These are phyloP conservation scores for Diprion similis DNA, from an alignment of 1,140 invertebrate species.

Conservation along the genomic window DNA sequence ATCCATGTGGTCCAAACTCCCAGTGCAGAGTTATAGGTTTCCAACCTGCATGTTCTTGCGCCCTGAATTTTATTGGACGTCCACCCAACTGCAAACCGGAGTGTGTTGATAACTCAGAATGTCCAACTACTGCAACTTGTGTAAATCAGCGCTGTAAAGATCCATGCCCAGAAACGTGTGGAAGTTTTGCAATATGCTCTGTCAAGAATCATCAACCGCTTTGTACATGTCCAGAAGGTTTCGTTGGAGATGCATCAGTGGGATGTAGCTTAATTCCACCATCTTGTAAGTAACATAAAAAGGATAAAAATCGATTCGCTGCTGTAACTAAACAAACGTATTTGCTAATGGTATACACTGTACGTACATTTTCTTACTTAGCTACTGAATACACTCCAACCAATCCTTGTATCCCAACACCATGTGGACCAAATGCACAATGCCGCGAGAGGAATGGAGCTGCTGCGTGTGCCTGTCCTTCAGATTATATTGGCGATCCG, in stretches of 20 bases:
- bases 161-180: constrained; percentile 81
- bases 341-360: constrained; percentile 21
- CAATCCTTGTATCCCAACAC: constrained; percentile 76
- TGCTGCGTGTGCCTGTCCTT: constrained; percentile 77
- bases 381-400: constrained; percentile 57
- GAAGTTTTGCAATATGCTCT: constrained; percentile 73
- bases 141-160: constrained; percentile 80
- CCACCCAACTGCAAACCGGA: constrained; percentile 83
- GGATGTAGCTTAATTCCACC: constrained; percentile 62
- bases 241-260: constrained; percentile 78
- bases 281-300: constrained; percentile 50
- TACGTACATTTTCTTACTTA: constrained; percentile 40
- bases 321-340: constrained; percentile 48
- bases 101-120: constrained; percentile 78
- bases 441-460: constrained; percentile 78
- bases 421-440: constrained; percentile 81
- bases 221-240: constrained; percentile 76
- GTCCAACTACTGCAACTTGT: constrained; percentile 76
- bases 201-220: constrained; percentile 80
- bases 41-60: constrained; percentile 78
- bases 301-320: neutral
- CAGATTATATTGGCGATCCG: constrained; percentile 79
- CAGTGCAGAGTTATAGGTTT: constrained; percentile 75
- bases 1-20: constrained; percentile 80
- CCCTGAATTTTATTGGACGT: constrained; percentile 75